Evolutionary conservation across 2,797 vertebrate genomes (phyloP).

Genomic region (Eutrigla gurnardus): DNA sequence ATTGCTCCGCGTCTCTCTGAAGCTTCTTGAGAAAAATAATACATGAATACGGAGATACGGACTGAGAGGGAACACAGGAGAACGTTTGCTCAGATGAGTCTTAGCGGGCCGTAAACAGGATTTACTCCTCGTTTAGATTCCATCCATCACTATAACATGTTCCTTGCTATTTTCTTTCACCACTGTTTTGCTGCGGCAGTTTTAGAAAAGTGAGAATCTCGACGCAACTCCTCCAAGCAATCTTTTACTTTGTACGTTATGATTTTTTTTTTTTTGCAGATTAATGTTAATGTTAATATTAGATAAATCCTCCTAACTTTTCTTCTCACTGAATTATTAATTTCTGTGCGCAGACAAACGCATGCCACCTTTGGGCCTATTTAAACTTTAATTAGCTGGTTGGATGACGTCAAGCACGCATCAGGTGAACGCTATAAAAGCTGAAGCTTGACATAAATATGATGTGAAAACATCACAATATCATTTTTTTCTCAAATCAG

Average conservation of each 20-base stretch:
- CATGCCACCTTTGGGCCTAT: constrained; percentile 14
- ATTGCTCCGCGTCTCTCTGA: constrained; percentile 36
- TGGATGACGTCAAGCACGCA: constrained; percentile 13
- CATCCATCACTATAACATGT: constrained; percentile 15
- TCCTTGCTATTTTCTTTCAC: constrained; percentile 18
- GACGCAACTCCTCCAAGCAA: not conserved
- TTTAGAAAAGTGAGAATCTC: not conserved
- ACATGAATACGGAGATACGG: constrained; percentile 4
- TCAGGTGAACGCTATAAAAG: constrained; percentile 18
- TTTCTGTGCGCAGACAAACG: not conserved
- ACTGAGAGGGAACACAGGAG: constrained; percentile 1
- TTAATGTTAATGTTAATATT: not conserved
- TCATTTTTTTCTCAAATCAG: not conserved
- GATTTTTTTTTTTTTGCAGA: not conserved
- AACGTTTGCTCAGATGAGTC: constrained; percentile 25
- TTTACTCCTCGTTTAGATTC: constrained; percentile 27
- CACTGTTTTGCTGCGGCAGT: not conserved
- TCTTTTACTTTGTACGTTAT: not conserved
- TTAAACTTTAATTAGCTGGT: constrained; percentile 35
- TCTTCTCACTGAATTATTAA: constrained; percentile 18
- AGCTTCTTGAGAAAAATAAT: constrained; percentile 39
- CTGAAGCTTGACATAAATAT: constrained; percentile 4
- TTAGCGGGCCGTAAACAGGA: constrained; percentile 24
- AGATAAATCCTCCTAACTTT: not conserved
- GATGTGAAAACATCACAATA: not conserved